Evolutionary conservation across 2,888 invertebrate species (phyloP), one percentile per base, ranked within the genome.

Genomic region (Exephanes ischioxanthus): DNA sequence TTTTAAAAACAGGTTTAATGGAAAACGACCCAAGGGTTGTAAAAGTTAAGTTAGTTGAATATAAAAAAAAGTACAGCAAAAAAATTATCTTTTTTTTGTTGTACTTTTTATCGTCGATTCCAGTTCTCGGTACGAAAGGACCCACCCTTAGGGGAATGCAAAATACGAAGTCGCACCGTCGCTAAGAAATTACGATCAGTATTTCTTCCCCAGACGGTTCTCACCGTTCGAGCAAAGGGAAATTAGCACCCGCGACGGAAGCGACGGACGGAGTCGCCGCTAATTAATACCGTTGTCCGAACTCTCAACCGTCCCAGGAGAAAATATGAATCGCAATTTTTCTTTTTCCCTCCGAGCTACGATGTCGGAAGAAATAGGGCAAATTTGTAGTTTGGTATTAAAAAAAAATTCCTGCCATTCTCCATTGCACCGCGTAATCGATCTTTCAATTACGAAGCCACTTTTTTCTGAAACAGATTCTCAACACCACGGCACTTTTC

Each of bases 211-310:
- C 19, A 22, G 9, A 19, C 55, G 9, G 9, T 45, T 45, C 45
- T 22, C 55, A 55, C 9, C 3, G 55, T 55, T 55, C 55, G 55
- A 9, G 55, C 55, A 55, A 22, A 55, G 22, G 22, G 19, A 55
- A 55, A 55, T 55, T 55, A 55, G 22, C 55, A 22, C 19, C 45
- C 19, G 22, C 55, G 55, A 55, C 55, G 55, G 22, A 55, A 9
- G 22, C 22, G 55, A 19, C 11, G 22, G 55, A 55, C 55, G 22
- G 3, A 19, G 55, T 19, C 55, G 55, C 19, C 55, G 22, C 55
- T 55, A 55, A 55, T 55, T 55, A n/a, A 55, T 55, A 55, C 55
- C 22, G 19, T 55, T 55, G 55, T 55, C 58, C 58, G 26, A 26
- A 58, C 58, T 58, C 26, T 58, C 22, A 58, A 58, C 11, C 58